Conservation (phyloP, 2,888 invertebrate genomes). For the Proisotoma minuta region DNA sequence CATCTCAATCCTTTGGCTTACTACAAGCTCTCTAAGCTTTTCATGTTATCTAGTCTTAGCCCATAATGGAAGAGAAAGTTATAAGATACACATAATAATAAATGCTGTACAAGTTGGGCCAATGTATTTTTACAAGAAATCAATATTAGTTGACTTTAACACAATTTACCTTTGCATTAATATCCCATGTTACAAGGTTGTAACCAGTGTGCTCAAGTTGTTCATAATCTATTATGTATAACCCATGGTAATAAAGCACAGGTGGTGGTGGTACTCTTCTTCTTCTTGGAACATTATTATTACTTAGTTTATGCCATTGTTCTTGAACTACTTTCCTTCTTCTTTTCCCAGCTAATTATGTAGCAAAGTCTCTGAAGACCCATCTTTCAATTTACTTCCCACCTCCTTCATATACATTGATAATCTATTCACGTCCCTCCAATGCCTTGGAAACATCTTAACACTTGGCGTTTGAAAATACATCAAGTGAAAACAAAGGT, state of each 20-base stretch:
- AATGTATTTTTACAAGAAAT: too few species aligned
- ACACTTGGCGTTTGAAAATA: background rate
- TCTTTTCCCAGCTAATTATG: background rate
- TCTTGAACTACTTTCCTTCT: background rate
- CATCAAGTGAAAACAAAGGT: background rate
- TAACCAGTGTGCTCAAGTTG: background rate
- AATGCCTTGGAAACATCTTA: background rate
- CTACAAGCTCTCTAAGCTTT: too few species aligned
- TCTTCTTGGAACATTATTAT: background rate
- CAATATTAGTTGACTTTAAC: slow-evolving; percentile 7
- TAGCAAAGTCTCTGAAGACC: background rate
- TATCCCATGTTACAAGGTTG: too few species aligned
- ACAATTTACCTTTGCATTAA: background rate
- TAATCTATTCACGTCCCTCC: background rate
- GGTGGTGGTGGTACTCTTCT: background rate
- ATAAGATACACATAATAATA: too few species aligned
- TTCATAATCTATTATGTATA: slow-evolving; percentile 15
- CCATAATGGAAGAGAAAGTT: too few species aligned
- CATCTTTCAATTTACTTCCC: background rate
- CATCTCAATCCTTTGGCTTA: too few species aligned
- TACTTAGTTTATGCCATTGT: background rate
- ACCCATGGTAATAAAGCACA: slow-evolving; percentile 14
- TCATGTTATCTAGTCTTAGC: too few species aligned
- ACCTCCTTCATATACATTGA: background rate
- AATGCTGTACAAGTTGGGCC: too few species aligned